phyloP scores from a whole-genome alignment of 1,140 invertebrate species.

The Drosophila nannoptera region DNA sequence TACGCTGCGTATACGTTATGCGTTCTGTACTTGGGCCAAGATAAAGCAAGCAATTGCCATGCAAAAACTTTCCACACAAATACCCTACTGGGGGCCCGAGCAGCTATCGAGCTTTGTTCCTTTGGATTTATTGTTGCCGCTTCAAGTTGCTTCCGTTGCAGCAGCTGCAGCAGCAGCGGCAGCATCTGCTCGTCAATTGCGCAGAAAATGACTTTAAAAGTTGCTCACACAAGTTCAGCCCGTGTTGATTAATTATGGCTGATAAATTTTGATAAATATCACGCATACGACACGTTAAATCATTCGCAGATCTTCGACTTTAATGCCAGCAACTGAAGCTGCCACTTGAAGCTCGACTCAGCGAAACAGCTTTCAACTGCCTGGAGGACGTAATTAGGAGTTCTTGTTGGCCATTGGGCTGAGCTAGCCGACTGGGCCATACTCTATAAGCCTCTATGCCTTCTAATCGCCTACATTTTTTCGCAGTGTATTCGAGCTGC shows the following conservation, averaged over 20 bases:
- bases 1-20: conserved; percentile 34
- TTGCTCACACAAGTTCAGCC: conserved; percentile 41
- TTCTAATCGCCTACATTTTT: not conserved
- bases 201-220: conserved; percentile 45
- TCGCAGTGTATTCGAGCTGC: not conserved
- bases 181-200: conserved; percentile 42
- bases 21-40: conserved; percentile 41
- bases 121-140: conserved; percentile 59
- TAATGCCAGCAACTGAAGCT: conserved; percentile 11
- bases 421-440: not conserved
- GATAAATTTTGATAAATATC: conserved; percentile 46
- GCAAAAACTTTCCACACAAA: conserved; percentile 62
- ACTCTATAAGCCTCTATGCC: not conserved
- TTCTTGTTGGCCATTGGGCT: conserved; percentile 32
- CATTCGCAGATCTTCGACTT: not conserved
- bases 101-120: conserved; percentile 29
- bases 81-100: conserved; percentile 35
- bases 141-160: conserved; percentile 54
- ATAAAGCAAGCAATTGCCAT: conserved; percentile 69
- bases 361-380: not conserved
- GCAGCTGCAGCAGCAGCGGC: conserved; percentile 4
- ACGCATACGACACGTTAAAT: conserved; percentile 51
- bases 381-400: conserved; percentile 46
- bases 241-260: conserved; percentile 54
- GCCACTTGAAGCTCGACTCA: conserved; percentile 31